Conservation (phyloP, 1,140 invertebrate genomes). For the Sipha flava region DNA sequence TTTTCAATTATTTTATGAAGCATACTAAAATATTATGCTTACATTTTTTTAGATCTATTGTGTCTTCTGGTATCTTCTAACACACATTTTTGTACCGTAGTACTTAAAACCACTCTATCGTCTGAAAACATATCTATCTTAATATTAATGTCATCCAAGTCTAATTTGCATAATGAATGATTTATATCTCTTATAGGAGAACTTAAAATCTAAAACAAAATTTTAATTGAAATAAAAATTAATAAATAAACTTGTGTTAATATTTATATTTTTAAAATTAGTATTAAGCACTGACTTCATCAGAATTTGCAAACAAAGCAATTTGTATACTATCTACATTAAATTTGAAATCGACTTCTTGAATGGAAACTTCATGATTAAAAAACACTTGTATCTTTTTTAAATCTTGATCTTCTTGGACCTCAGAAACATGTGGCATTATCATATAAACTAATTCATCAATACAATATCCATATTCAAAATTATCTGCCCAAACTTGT, state of each 20-base stretch:
- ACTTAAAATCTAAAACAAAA: slow-evolving; percentile 50
- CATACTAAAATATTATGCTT: neutral
- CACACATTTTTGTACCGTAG: slow-evolving; percentile 59
- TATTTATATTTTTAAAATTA: neutral
- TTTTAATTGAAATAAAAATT: neutral
- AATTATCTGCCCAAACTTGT: slow-evolving; percentile 60
- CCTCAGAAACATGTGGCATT: slow-evolving; percentile 27
- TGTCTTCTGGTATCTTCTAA: slow-evolving; percentile 53
- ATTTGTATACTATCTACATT: slow-evolving; percentile 59
- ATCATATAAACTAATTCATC: neutral
- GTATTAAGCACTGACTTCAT: slow-evolving; percentile 48
- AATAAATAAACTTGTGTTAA: neutral
- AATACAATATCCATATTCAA: slow-evolving; percentile 1
- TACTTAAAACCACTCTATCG: slow-evolving; percentile 58
- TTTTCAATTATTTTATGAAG: too few species aligned
- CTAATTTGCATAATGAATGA: slow-evolving; percentile 61
- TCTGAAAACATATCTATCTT: slow-evolving; percentile 60
- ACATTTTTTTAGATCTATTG: slow-evolving; percentile 23
- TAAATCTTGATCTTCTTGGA: slow-evolving; percentile 52
- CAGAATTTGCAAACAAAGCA: slow-evolving; percentile 61
- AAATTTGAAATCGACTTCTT: slow-evolving; percentile 52
- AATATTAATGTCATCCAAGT: slow-evolving; percentile 59
- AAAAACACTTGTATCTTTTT: slow-evolving; percentile 67
- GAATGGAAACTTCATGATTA: slow-evolving; percentile 55
- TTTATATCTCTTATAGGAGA: slow-evolving; percentile 64